Conservation (phyloP, 1,140 invertebrate genomes). For the Diorhabda elongata region DNA sequence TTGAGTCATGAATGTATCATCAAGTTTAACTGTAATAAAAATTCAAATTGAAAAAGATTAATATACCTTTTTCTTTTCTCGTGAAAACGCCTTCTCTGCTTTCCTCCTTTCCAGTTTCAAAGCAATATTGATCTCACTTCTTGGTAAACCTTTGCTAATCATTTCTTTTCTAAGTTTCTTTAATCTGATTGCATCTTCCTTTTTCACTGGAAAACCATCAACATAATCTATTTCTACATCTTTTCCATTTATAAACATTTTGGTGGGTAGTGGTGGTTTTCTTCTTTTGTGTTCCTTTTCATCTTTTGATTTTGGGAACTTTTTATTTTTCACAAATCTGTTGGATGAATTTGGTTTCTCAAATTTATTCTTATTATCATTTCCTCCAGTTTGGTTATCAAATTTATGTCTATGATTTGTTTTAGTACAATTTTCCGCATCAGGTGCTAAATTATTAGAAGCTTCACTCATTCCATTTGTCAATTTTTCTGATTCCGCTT, state of each 20-base stretch:
- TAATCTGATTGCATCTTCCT: conserved; percentile 66
- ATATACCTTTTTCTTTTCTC: conserved; percentile 56
- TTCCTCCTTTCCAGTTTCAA: conserved; percentile 67
- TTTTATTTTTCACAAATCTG: conserved; percentile 20
- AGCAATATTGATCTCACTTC: conserved; percentile 59
- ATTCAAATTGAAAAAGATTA: not conserved
- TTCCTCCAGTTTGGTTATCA: conserved; percentile 1
- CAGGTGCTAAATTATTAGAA: not conserved
- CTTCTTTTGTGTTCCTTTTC: conserved; percentile 37
- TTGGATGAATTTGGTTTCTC: not conserved
- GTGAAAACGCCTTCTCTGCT: conserved; percentile 66
- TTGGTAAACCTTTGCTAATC: conserved; percentile 64
- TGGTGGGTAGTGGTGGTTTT: conserved; percentile 48
- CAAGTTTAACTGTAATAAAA: too few relatives aligned
- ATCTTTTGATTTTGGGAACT: conserved; percentile 29
- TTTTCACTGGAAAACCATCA: conserved; percentile 67
- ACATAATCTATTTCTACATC: conserved; percentile 59
- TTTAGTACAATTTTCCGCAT: not conserved
- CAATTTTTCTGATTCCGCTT: conserved; percentile 9
- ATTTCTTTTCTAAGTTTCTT: conserved; percentile 58
- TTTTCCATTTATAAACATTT: conserved; percentile 60
- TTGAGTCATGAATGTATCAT: not conserved
- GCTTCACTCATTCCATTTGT: not conserved
- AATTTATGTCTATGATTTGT: not conserved
- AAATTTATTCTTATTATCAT: not conserved